phyloP scores from a whole-genome alignment of 2,797 vertebrate genomes.

The Sebastes hopkinsi region DNA sequence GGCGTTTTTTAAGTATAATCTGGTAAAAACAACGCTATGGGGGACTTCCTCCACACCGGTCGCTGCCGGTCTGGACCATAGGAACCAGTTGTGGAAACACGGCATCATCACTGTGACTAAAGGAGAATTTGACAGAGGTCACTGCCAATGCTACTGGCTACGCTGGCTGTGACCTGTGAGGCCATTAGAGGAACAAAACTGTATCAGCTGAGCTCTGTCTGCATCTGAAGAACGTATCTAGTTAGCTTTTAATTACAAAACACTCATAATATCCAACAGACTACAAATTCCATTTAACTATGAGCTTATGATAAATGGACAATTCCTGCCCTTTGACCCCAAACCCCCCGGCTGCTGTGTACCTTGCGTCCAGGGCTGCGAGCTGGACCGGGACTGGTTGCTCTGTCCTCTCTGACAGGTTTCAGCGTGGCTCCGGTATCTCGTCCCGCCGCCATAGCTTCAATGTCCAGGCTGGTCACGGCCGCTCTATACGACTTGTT shows the following conservation, averaged over 20 bases:
- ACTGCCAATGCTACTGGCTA: background rate
- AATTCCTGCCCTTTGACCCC: background rate
- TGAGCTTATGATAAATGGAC: background rate
- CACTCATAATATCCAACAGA: background rate
- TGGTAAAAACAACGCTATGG: background rate
- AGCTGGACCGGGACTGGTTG: conserved; percentile 44
- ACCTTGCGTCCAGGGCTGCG: conserved; percentile 73
- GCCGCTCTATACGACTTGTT: conserved; percentile 93
- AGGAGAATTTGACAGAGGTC: conserved; percentile 17
- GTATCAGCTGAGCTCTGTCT: background rate
- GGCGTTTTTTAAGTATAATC: background rate
- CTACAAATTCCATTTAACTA: background rate
- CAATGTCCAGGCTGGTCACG: conserved; percentile 80
- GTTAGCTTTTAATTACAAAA: background rate
- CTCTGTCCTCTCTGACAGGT: conserved; percentile 73
- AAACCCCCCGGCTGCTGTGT: background rate
- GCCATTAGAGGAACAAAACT: background rate
- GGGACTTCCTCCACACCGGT: conserved; percentile 16
- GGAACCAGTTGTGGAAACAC: conserved; percentile 32
- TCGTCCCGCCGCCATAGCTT: background rate
- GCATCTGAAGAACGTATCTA: background rate
- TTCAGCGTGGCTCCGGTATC: conserved; percentile 56
- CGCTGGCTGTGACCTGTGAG: background rate
- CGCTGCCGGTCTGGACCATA: conserved; percentile 9
- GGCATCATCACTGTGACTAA: conserved; percentile 21